Base-by-base conservation (phyloP, 92 coral and sea anemone species). In the Palythoa heliodiscus region DNA sequence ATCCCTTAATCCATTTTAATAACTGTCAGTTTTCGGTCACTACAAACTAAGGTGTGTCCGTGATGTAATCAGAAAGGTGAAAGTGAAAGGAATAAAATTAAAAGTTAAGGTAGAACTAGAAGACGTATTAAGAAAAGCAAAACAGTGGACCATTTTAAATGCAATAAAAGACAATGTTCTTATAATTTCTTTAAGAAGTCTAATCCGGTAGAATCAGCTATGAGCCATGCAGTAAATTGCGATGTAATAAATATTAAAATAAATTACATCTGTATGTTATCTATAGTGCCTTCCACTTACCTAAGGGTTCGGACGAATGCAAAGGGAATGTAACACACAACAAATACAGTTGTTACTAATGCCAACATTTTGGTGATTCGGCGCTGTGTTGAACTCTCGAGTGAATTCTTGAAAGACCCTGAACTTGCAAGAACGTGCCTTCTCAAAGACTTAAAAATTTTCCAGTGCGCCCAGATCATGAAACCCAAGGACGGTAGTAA, bases 311-410 rank as follows among this genome's bases (percentile, higher is more conserved):
- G 74, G 73, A 80, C 54, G 0, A 67, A 48, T 9, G 84, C 84
- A 80, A 80, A 80, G 22, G 84, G 84, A 24, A 80, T 64, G 84
- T 80, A 80, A 48, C 84, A 80, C 22, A 80, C 37, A 16, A 80
- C 22, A 12, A 80, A 80, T 6, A 80, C 84, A 13, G 25, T 3
- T 55, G 84, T 80, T 5, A 80, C 84, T 29, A 80, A 22, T 39
- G 84, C 84, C 25, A 80, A 50, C 84, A 80, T 80, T 53, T 80
- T 80, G 3, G 84, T 80, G 60, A 80, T 80, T 12, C 84, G 72
- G 15, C 66, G 84, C n/a, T 80, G 84, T 10, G 84, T 47, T 43
- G 84, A 80, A 40, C 73, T 48, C 43, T 80, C 73, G 7, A 80
- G 57, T 19, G 84, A 47, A 43, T 80, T 80, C 61, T 80, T 80